Evolutionary conservation across 2,797 vertebrate genomes (phyloP).

Genomic region (Chanos chanos): DNA sequence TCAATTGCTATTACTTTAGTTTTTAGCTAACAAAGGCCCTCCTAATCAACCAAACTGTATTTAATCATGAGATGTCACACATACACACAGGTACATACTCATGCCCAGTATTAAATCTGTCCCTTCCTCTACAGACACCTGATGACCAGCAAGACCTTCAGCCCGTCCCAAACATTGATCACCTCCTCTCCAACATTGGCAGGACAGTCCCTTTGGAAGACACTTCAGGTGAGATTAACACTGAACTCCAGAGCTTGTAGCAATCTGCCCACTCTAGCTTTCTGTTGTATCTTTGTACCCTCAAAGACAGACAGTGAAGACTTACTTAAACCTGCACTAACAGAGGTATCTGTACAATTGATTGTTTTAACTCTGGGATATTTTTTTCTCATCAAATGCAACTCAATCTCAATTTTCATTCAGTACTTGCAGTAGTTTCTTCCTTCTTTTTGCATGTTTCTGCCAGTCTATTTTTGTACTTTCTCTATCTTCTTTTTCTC

Average conservation of each 20-base stretch:
- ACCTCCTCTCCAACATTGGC: constrained; percentile 93
- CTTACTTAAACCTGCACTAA: no score
- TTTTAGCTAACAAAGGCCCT: no score
- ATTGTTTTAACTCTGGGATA: no score
- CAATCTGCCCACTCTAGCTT: no score
- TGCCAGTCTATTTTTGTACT: constrained; percentile 18
- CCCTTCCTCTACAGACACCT: constrained; percentile 70
- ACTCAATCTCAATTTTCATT: constrained; percentile 9
- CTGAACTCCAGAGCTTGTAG: not conserved
- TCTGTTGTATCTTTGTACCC: no score
- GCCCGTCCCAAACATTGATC: constrained; percentile 90
- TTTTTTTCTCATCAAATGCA: no score
- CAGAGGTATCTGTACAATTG: no score
- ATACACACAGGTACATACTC: no score
- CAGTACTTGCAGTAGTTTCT: constrained; percentile 8
- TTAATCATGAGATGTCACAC: no score
- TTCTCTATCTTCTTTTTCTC: constrained; percentile 35
- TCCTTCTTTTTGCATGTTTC: constrained; percentile 11
- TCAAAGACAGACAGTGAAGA: no score
- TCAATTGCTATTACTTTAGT: no score
- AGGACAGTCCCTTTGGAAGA: constrained; percentile 78
- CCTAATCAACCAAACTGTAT: no score
- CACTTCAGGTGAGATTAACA: constrained; percentile 77
- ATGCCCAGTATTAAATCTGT: not conserved
- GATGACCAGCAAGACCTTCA: constrained; percentile 83